Evolutionary conservation across 2,113 vertebrate species (phyloP), one percentile per base, ranked within the genome.

Genomic region (Bos indicus): DNA sequence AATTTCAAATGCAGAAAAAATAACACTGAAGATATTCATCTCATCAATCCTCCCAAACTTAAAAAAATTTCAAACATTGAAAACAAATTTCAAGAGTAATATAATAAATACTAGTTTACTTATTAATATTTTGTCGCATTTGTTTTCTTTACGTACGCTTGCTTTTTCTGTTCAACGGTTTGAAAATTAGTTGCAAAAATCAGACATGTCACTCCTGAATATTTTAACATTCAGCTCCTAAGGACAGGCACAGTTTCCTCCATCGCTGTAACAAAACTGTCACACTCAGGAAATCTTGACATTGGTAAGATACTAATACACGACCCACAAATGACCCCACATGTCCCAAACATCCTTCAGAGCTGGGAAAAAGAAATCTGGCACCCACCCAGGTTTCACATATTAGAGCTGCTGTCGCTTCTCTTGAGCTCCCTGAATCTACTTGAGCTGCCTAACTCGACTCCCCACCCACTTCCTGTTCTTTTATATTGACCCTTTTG

Each of bases 341-440:
- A 1, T 43, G 28, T 11, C 23, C 26, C 8, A 67, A 91, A 95
- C 5, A 36, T 7, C 17, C 10, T 11, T 74, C 9, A 67, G 0
- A 46, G 62, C n/a, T 62, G 19, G 28, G 77, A 30, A 13, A 43
- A 85, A 52, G 51, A 19, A 28, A 80, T 3, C 5, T 5, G 28
- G n/a, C 43, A 36, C 7, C 28, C 7, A 16, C 5, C 23, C 43
- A 71, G 14, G 30, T 9, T 33, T 1, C 1, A 28, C 3, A 14
- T 9, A 10, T 0, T 16, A 9, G 2, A 80, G 40, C 6, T 26
- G 26, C 0, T 54, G 52, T 14, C 12, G 10, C 2, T 43, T n/a
- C 25, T 81, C 33, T 8, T 7, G 51, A 19, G 33, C 17, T 43
- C n/a, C 52, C 40, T 77, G 28, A n/a, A 60, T 28, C 43, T 40